phyloP scores from a whole-genome alignment of 53 echinoderm and acorn worm species.

The Arbacia lixula region DNA sequence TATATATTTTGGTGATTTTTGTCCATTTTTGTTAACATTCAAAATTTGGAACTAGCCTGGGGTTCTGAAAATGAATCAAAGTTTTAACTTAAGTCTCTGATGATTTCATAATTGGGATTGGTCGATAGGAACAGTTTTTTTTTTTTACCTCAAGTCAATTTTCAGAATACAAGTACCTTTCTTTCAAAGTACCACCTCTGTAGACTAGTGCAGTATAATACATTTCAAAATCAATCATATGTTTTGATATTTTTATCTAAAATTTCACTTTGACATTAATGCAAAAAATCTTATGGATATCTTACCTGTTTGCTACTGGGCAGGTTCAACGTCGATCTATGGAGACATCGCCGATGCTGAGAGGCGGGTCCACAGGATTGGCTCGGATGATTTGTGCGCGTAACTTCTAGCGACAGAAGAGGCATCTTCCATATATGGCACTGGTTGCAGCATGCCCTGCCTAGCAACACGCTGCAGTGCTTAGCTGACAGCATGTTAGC shows the following conservation, averaged over 20 bases:
- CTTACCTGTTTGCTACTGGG: slow-evolving; percentile 31
- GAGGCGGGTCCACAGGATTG: not conserved
- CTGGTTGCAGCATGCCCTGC: not conserved
- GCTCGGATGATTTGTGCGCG: not conserved
- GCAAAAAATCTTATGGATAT: not conserved
- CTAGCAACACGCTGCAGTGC: not conserved
- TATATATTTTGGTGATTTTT: too few relatives aligned
- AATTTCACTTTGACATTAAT: not conserved
- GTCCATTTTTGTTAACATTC: not conserved
- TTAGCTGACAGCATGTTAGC: not conserved
- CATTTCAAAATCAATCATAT: too few relatives aligned
- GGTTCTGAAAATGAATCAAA: not conserved
- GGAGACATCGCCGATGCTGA: not conserved
- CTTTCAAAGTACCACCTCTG: too few relatives aligned
- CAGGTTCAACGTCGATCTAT: not conserved
- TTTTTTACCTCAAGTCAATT: too few relatives aligned
- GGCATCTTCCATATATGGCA: slow-evolving; percentile 25
- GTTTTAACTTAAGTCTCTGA: too few relatives aligned
- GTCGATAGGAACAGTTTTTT: too few relatives aligned
- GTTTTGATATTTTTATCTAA: too few relatives aligned
- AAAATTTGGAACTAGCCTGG: not conserved
- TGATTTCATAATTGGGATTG: not conserved
- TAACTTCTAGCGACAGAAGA: not conserved
- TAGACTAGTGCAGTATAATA: too few relatives aligned
- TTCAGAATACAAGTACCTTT: too few relatives aligned